Evolutionary conservation across 2,113 vertebrate genomes (phyloP).

Genomic region (Numenius arquata): DNA sequence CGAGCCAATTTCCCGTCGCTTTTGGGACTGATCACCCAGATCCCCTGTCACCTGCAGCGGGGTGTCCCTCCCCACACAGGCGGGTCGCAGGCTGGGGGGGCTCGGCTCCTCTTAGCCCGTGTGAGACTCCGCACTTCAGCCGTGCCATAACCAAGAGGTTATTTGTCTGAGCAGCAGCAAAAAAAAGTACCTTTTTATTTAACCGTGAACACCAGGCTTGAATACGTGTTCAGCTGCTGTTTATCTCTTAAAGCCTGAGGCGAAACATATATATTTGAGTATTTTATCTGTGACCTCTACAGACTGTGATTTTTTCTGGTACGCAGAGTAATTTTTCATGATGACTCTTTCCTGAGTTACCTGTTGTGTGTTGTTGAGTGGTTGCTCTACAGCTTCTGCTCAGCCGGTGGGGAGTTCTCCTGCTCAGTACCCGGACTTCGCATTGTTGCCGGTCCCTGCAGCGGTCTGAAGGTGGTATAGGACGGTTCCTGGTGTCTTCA

Average conservation of each 20-base stretch:
- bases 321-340: not conserved
- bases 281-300: not conserved
- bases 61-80: fast-evolving
- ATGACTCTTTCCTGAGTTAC: not conserved
- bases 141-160: not conserved
- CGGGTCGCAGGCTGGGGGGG: fast-evolving
- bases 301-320: not conserved
- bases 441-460: not conserved
- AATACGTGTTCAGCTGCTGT: not conserved
- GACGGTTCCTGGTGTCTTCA: not conserved
- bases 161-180: not conserved
- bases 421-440: not conserved
- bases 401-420: not conserved
- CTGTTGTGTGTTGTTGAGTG: not conserved
- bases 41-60: not conserved
- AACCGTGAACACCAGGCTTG: not conserved
- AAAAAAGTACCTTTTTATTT: not conserved
- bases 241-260: not conserved
- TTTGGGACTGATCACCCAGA: not conserved
- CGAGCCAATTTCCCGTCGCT: fast-evolving
- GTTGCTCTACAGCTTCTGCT: not conserved
- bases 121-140: not conserved
- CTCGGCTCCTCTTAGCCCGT: not conserved
- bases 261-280: not conserved
- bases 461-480: not conserved